These are phyloP conservation scores for Cathartes aura DNA, from an alignment of 2,113 vertebrate species.

Conservation along the genomic window DNA sequence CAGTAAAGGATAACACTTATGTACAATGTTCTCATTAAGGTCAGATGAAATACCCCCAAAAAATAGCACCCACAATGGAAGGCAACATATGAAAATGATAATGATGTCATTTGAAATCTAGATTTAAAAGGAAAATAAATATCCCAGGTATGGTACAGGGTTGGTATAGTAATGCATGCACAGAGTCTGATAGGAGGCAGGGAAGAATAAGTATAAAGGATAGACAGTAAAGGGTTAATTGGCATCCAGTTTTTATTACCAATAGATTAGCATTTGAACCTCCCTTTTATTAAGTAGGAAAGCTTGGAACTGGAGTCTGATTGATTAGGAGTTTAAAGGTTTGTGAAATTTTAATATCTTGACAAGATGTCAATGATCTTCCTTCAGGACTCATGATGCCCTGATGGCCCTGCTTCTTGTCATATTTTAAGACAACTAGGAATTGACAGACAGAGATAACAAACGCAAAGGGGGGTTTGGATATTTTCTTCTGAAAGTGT, in stretches of 20 bases:
- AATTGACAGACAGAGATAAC: background rate
- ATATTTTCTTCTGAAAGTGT: background rate
- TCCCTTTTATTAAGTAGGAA: slow-evolving; percentile 12
- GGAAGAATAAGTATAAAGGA: background rate
- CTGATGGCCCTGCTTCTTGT: background rate
- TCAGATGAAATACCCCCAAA: background rate
- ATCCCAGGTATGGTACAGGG: background rate
- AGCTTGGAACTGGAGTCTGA: background rate
- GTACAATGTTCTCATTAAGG: background rate
- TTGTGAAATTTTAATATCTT: background rate
- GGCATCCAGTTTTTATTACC: background rate
- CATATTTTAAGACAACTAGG: background rate
- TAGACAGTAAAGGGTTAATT: slow-evolving; percentile 1
- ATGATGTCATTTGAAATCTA: background rate
- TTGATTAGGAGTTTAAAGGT: slow-evolving; percentile 28
- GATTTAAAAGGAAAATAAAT: background rate
- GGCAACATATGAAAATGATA: background rate
- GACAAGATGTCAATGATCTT: background rate
- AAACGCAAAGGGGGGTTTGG: fast-evolving
- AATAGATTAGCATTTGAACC: background rate
- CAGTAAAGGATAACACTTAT: background rate
- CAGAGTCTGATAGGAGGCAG: background rate
- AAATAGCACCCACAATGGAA: background rate
- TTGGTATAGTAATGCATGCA: background rate
- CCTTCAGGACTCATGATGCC: background rate